Evolutionary conservation across 2,888 invertebrate genomes (phyloP).

Genomic region (Polydesmus complanatus): DNA sequence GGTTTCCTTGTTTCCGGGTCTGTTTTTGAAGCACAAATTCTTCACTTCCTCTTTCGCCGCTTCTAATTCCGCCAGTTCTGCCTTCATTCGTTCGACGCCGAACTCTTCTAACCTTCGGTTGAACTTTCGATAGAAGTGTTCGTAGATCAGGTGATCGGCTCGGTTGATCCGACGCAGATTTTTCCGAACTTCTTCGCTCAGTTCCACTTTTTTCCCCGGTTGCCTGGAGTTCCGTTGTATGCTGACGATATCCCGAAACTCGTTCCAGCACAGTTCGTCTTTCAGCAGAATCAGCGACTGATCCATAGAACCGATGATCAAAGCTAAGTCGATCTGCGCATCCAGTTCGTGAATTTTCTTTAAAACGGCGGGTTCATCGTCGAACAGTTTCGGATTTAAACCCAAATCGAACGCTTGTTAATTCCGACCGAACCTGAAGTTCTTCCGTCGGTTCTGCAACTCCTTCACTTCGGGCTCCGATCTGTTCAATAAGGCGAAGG

Average conservation of each 20-base stretch:
- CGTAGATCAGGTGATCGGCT: slow-evolving; percentile 27
- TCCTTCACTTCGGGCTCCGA: background rate
- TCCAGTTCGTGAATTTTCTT: slow-evolving; percentile 16
- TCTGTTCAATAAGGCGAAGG: background rate
- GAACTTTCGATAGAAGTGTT: slow-evolving; percentile 22
- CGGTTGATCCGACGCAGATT: slow-evolving; percentile 12
- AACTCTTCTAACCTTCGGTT: slow-evolving; percentile 14
- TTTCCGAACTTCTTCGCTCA: background rate
- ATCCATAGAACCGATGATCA: slow-evolving; percentile 30
- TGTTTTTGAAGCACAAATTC: too few relatives aligned
- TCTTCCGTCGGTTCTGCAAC: too few relatives aligned
- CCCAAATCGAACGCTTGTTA: slow-evolving; percentile 17
- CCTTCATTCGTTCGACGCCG: slow-evolving; percentile 18
- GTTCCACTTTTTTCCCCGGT: background rate
- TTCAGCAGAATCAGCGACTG: slow-evolving; percentile 30
- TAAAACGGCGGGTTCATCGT: background rate
- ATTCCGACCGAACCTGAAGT: slow-evolving; percentile 14
- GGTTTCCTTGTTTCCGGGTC: too few relatives aligned
- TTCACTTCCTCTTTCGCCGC: too few relatives aligned
- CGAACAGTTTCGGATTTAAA: background rate
- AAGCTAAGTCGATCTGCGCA: slow-evolving; percentile 26
- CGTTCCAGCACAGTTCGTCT: slow-evolving; percentile 29
- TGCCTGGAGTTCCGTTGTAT: slow-evolving; percentile 18
- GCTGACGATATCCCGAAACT: slow-evolving; percentile 29
- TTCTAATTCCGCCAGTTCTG: slow-evolving; percentile 18